Base-by-base conservation (phyloP, 2,888 invertebrate genomes). In the Andrena trimmerana region DNA sequence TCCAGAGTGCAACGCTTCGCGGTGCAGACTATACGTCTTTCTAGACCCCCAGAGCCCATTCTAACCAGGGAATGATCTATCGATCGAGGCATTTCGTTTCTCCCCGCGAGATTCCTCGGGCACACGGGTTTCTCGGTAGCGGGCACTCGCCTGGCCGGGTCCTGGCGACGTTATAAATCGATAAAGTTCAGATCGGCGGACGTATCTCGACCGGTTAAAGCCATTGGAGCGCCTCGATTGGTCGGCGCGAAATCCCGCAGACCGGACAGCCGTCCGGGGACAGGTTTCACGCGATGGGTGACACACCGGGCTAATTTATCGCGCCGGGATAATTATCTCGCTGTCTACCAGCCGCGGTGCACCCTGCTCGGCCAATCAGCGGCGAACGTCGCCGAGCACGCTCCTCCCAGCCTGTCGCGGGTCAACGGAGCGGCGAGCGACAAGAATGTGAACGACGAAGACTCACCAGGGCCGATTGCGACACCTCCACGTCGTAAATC, bases 241-340 rank as follows among this genome's bases (percentile, higher is more conserved):
- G 86, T 80, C 72, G 85, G 77, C 79, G 87, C 85, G 88, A 89
- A 89, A 89, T 86, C 86, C 83, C 85, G 85, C 80, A 79, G 85
- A 88, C 83, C 81, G 81, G 81, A 82, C 85, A 81, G 85, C 77
- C 81, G 82, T 78, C 83, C 78, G 83, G 85, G 81, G 91, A 92
- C 92, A 91, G 90, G 90, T 92, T 91, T 91, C 89, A 86, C 88
- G 89, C 91, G 88, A 88, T 85, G 85, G 87, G 89, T 91, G 91
- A 92, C 92, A 91, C 90, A 78, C 79, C 89, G 85, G 87, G 88
- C 84, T 91, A 90, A 92, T 91, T 92, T 92, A 90, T 91, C 88
- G 89, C 87, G 78, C 87, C 85, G 81, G 89, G 86, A 90, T 92
- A 92, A 92, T 92, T 92, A 91, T 91, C 90, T 87, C 79, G 86